Conservation (phyloP, 2,113 vertebrate species). For the Gila orcuttii region DNA sequence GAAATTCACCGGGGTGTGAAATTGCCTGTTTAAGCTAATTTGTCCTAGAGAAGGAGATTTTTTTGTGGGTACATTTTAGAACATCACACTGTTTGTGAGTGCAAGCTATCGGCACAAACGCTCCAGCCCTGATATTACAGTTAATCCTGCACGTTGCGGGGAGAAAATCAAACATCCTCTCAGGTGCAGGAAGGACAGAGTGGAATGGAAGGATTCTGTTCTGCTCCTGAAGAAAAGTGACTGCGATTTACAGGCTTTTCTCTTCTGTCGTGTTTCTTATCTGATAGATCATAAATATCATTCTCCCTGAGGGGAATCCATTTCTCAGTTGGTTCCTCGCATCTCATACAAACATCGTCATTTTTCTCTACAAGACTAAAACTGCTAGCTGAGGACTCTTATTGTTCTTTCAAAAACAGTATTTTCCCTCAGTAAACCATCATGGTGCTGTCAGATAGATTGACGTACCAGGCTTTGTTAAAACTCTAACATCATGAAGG, state of each 20-base stretch:
- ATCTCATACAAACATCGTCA: slow-evolving; percentile 6
- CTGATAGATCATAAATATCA: slow-evolving; percentile 58
- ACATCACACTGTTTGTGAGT: slow-evolving; percentile 33
- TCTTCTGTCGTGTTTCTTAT: slow-evolving; percentile 47
- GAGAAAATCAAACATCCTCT: slow-evolving; percentile 72
- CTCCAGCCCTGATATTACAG: slow-evolving; percentile 65
- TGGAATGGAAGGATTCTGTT: slow-evolving; percentile 60
- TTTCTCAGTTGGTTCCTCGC: slow-evolving; percentile 43
- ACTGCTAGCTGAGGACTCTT: slow-evolving; percentile 22
- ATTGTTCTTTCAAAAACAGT: slow-evolving; percentile 26
- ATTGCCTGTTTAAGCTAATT: slow-evolving; percentile 66
- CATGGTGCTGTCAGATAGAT: neutral
- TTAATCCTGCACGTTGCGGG: slow-evolving; percentile 71
- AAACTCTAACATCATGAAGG: neutral
- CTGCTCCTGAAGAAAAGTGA: slow-evolving; percentile 46
- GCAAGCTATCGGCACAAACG: slow-evolving; percentile 53
- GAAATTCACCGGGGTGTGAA: slow-evolving; percentile 71
- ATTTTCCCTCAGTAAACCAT: slow-evolving; percentile 11
- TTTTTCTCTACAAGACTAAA: slow-evolving; percentile 21
- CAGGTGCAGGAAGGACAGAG: slow-evolving; percentile 55
- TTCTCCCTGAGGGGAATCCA: slow-evolving; percentile 44
- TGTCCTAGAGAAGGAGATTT: slow-evolving; percentile 41
- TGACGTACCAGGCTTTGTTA: neutral
- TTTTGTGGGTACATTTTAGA: slow-evolving; percentile 52
- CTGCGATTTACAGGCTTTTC: slow-evolving; percentile 32